A percentile compares a stretch with the other conserved stretches of the same genome.
These are phyloP conservation scores for Rachycentron canadum DNA, from an alignment of 2,797 vertebrate species.

Conservation along the genomic window DNA sequence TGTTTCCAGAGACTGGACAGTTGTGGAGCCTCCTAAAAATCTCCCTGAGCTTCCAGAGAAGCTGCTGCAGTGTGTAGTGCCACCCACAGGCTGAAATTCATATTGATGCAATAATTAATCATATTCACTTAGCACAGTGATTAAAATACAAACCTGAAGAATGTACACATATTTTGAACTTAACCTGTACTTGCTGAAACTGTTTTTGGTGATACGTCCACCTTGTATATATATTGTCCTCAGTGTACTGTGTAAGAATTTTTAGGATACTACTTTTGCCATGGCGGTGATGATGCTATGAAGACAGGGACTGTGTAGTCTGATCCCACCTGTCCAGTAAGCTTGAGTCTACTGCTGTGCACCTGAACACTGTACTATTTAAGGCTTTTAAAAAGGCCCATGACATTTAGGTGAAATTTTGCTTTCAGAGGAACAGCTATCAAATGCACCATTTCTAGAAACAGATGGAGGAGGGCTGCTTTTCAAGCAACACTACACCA, in stretches of 20 bases:
- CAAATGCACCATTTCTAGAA: conserved; percentile 29
- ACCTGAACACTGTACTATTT: conserved; percentile 31
- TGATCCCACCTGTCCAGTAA: conserved; percentile 65
- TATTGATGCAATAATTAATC: neutral
- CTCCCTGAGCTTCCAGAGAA: neutral
- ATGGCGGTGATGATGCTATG: conserved; percentile 75
- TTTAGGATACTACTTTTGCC: conserved; percentile 70
- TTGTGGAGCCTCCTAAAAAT: conserved; percentile 16
- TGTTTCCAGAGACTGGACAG: conserved; percentile 24
- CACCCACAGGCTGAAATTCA: conserved; percentile 60
- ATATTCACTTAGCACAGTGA: neutral
- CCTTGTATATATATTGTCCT: conserved; percentile 8
- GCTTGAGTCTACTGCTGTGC: conserved; percentile 35
- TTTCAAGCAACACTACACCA: conserved; percentile 6
- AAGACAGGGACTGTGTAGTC: conserved; percentile 53
- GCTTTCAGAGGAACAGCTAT: conserved; percentile 30
- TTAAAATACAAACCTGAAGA: neutral
- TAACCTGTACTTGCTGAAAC: neutral
- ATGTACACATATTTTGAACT: neutral
- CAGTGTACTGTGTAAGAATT: conserved; percentile 17
- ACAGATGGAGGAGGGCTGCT: conserved; percentile 22
- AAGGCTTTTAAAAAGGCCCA: conserved; percentile 19
- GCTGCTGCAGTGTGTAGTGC: conserved; percentile 44
- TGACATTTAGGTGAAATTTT: conserved; percentile 36
- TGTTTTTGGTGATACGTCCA: conserved; percentile 4